phyloP scores from a whole-genome alignment of 2,888 invertebrate species.

The Pecten maximus region DNA sequence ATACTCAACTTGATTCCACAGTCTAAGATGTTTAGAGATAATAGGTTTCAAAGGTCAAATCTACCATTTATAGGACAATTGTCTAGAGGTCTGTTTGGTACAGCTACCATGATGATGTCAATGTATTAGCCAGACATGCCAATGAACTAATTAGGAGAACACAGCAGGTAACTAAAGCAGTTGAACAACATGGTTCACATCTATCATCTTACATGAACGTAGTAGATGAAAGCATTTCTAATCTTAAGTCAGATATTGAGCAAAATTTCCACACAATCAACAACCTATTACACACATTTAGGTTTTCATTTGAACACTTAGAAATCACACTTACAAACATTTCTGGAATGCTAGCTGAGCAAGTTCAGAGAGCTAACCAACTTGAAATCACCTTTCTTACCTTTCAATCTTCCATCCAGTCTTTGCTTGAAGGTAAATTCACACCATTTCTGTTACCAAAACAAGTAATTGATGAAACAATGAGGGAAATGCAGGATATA shows the following conservation, averaged over 20 bases:
- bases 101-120: slow-evolving; percentile 46
- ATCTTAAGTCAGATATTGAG: slow-evolving; percentile 41
- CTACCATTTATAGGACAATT: slow-evolving; percentile 44
- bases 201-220: slow-evolving; percentile 46
- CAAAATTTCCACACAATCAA: too few species aligned
- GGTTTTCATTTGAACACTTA: neutral
- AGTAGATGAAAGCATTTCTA: slow-evolving; percentile 41
- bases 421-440: slow-evolving; percentile 44
- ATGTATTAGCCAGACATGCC: slow-evolving; percentile 42
- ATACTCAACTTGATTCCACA: neutral
- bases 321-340: slow-evolving; percentile 41
- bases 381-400: slow-evolving; percentile 26
- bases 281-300: neutral
- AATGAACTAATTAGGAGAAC: slow-evolving; percentile 44
- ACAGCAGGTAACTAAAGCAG: neutral
- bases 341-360: slow-evolving; percentile 38
- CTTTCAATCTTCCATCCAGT: slow-evolving; percentile 31
- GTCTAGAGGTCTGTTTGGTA: slow-evolving; percentile 46
- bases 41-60: slow-evolving; percentile 32
- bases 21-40: neutral
- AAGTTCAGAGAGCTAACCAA: slow-evolving; percentile 41
- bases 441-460: slow-evolving; percentile 44
- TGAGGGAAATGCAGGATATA: slow-evolving; percentile 35
- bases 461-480: neutral
- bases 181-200: slow-evolving; percentile 44